Conservation (phyloP, 2,888 invertebrate genomes). For the Hyalella azteca region DNA sequence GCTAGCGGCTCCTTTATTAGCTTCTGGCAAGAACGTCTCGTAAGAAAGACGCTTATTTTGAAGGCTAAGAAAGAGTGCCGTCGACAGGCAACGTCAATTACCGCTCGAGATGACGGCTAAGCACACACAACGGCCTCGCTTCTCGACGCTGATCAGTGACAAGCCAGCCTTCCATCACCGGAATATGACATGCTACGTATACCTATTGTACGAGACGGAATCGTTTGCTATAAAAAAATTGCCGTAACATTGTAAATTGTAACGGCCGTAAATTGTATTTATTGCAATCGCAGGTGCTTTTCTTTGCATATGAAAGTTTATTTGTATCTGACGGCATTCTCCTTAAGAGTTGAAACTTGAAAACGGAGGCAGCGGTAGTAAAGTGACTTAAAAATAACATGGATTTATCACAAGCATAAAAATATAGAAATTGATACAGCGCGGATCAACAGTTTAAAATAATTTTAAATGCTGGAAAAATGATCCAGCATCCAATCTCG, state of each 20-base stretch:
- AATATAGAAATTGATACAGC: not conserved
- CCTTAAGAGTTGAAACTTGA: not conserved
- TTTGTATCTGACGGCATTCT: not conserved
- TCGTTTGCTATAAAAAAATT: too few relatives aligned
- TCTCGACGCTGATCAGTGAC: not conserved
- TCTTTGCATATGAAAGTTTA: too few relatives aligned
- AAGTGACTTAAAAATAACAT: not conserved
- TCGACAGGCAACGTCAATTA: conserved; percentile 15
- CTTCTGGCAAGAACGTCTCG: not conserved
- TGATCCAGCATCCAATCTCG: not conserved
- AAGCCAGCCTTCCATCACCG: not conserved
- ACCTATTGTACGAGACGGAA: too few relatives aligned
- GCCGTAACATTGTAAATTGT: too few relatives aligned
- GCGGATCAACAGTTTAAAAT: not conserved
- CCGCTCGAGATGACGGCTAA: not conserved
- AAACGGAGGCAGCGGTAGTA: not conserved
- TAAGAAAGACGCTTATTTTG: not conserved
- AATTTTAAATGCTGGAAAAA: not conserved
- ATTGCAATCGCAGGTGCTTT: too few relatives aligned
- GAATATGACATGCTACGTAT: too few relatives aligned
- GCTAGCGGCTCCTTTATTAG: conserved; percentile 2
- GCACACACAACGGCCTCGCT: not conserved
- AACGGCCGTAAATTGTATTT: too few relatives aligned
- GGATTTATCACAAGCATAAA: not conserved
- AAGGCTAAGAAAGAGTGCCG: not conserved